These are phyloP conservation scores for Drosophila elegans DNA, from an alignment of 1,140 invertebrate species.

Conservation along the genomic window DNA sequence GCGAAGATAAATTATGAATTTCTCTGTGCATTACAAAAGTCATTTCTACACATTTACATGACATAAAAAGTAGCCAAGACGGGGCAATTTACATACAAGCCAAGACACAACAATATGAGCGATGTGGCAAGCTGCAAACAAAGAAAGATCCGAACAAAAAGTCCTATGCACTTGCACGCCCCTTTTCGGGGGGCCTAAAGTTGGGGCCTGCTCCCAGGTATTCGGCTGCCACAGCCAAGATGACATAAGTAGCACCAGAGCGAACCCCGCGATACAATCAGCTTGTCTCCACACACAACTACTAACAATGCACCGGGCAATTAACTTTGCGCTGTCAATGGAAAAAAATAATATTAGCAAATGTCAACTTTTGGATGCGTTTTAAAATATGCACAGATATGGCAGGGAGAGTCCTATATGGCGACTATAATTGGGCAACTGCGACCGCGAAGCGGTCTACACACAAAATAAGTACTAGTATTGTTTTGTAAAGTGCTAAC, in stretches of 20 bases:
- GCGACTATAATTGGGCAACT: slow-evolving; percentile 37
- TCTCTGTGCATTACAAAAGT: slow-evolving; percentile 34
- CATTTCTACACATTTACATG: slow-evolving; percentile 54
- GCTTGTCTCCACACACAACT: slow-evolving; percentile 17
- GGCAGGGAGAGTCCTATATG: slow-evolving; percentile 34
- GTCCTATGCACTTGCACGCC: slow-evolving; percentile 67
- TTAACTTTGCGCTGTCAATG: slow-evolving; percentile 25
- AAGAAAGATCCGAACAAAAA: slow-evolving; percentile 45
- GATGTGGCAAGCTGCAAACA: slow-evolving; percentile 58
- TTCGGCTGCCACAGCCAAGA: slow-evolving; percentile 32
- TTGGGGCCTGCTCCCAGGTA: slow-evolving; percentile 25
- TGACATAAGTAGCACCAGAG: slow-evolving; percentile 64
- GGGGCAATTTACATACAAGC: slow-evolving; percentile 51
- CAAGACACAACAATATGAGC: slow-evolving; percentile 42
- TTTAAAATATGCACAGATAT: slow-evolving; percentile 50
- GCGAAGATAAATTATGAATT: slow-evolving; percentile 35
- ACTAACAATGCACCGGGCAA: slow-evolving; percentile 56
- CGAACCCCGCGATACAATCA: slow-evolving; percentile 34
- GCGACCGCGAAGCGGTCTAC: slow-evolving; percentile 17
- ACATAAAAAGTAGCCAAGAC: slow-evolving; percentile 17
- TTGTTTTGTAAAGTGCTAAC: too few species aligned
- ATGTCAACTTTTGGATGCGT: slow-evolving; percentile 59
- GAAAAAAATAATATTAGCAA: slow-evolving; percentile 63
- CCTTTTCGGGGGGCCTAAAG: slow-evolving; percentile 13
- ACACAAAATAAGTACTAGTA: neutral